A percentile compares a stretch with the other conserved stretches of the same genome.
phyloP scores from a whole-genome alignment of 2,888 invertebrate species.

The Lithosia quadra region DNA sequence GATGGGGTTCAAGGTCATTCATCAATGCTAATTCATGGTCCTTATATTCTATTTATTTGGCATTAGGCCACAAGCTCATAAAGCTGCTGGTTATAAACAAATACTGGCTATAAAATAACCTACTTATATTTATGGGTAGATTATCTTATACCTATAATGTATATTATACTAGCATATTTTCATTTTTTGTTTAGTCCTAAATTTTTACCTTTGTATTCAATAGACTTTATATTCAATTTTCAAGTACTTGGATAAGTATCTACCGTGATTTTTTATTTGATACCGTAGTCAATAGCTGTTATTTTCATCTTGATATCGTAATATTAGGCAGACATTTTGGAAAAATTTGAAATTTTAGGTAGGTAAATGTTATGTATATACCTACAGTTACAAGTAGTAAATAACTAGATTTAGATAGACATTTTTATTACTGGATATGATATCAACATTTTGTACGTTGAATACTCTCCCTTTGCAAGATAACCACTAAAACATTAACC shows the following conservation, averaged over 20 bases:
- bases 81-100: too few relatives aligned
- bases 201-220: neutral
- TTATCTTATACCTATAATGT: too few relatives aligned
- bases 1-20: neutral
- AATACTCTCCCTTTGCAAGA: neutral
- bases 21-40: neutral
- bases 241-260: conserved; percentile 22
- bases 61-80: too few relatives aligned
- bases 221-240: conserved; percentile 27
- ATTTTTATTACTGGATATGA: neutral
- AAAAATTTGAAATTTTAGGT: neutral
- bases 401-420: neutral
- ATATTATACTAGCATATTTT: neutral
- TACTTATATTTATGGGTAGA: too few relatives aligned
- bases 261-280: conserved; percentile 45
- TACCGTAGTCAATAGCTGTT: conserved; percentile 66
- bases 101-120: too few relatives aligned
- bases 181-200: neutral
- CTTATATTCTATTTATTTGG: too few relatives aligned
- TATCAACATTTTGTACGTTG: neutral
- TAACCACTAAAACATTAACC: conserved; percentile 9
- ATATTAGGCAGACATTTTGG: conserved; percentile 33
- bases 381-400: too few relatives aligned
- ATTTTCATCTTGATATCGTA: conserved; percentile 52
- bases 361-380: too few relatives aligned